These are phyloP conservation scores for Ctenicera cuprea DNA, from an alignment of 2,888 invertebrate genomes.

Conservation along the genomic window DNA sequence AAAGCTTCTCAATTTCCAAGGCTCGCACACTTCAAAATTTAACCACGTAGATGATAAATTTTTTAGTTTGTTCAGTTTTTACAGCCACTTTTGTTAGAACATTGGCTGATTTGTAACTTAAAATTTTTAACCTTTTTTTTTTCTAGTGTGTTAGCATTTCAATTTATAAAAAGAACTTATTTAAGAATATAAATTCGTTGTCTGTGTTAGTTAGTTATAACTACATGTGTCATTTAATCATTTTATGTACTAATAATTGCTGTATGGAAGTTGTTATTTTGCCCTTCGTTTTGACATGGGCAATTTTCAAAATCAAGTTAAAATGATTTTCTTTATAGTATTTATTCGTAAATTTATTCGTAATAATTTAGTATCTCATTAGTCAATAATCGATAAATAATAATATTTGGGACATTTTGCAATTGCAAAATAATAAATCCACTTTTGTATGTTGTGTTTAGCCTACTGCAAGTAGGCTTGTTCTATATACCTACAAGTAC, in stretches of 20 bases:
- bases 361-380: conserved; percentile 27
- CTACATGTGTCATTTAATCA: conserved; percentile 28
- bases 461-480: conserved; percentile 20
- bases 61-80: conserved; percentile 61
- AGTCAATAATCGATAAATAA: conserved; percentile 4
- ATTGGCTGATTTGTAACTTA: conserved; percentile 51
- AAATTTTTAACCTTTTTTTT: conserved; percentile 33
- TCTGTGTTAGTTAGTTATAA: conserved; percentile 43
- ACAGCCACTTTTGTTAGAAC: conserved; percentile 55
- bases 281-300: conserved; percentile 6
- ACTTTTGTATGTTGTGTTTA: conserved; percentile 39
- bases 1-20: conserved; percentile 51
- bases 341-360: conserved; percentile 19
- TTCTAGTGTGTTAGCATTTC: conserved; percentile 26
- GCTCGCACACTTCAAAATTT: conserved; percentile 53
- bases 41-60: conserved; percentile 46
- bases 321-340: conserved; percentile 4
- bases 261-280: conserved; percentile 17
- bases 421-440: conserved; percentile 6
- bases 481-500: conserved; percentile 43
- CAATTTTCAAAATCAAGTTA: conserved; percentile 9
- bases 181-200: conserved; percentile 25
- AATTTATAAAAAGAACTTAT: conserved; percentile 10
- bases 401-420: conserved; percentile 3
- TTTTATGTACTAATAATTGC: conserved; percentile 26